Percentiles rank a stretch among this genome's conserved stretches.
Conservation (phyloP, 2,113 vertebrate species). For the Eubucco bourcierii region DNA sequence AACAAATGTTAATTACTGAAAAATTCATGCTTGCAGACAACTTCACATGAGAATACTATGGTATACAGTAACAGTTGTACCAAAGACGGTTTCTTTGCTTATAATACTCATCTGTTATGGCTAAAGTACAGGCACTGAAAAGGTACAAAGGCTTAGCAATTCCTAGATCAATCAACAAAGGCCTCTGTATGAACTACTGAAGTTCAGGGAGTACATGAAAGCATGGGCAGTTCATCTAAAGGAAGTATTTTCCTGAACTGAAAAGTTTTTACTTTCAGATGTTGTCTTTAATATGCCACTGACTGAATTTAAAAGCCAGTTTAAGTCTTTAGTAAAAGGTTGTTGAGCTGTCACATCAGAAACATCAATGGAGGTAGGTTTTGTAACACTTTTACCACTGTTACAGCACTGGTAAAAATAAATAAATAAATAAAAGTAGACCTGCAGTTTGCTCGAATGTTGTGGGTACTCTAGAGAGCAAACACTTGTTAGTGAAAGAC, state of each 20-base stretch:
- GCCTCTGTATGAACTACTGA: background rate
- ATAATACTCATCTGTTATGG: background rate
- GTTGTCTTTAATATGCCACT: background rate
- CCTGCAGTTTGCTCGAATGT: background rate
- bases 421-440: background rate
- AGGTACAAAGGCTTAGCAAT: background rate
- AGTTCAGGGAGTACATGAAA: background rate
- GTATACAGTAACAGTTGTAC: background rate
- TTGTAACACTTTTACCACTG: background rate
- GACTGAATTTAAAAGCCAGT: background rate
- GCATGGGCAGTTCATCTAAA: background rate
- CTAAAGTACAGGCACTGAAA: background rate
- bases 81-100: background rate
- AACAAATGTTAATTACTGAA: constrained; percentile 19
- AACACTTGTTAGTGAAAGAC: background rate
- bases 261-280: background rate
- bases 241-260: background rate
- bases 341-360: background rate
- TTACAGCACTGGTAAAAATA: background rate
- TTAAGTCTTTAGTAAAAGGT: background rate
- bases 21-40: background rate
- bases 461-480: background rate
- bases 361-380: background rate
- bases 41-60: background rate
- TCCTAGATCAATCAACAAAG: background rate